Conservation (phyloP, 2,797 vertebrate species). For the Uromys caudimaculatus region DNA sequence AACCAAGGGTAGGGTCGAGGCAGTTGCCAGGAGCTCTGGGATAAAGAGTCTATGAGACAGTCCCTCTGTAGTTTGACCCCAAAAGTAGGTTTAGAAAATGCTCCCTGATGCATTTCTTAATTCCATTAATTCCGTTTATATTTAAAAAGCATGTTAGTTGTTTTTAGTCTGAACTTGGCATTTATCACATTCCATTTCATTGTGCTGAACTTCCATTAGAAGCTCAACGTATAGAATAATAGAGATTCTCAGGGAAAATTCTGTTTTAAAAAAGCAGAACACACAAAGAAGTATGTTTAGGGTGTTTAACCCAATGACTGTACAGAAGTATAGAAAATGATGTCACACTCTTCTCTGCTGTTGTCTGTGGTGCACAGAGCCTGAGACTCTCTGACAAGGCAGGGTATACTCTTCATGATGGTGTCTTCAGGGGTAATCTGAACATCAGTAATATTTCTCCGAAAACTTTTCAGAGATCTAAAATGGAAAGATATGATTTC, state of each 20-base stretch:
- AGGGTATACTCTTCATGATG: neutral
- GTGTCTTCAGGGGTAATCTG: conserved; percentile 41
- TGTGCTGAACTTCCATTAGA: neutral
- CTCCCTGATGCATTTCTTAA: neutral
- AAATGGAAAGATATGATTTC: conserved; percentile 51
- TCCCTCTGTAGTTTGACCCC: neutral
- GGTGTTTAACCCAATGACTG: neutral
- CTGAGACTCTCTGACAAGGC: neutral
- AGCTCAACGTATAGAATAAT: neutral
- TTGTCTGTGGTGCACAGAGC: neutral
- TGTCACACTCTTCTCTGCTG: neutral
- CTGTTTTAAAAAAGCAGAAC: neutral
- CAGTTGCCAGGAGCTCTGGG: neutral
- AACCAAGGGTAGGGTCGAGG: neutral
- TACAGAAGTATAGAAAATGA: neutral
- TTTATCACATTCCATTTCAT: neutral
- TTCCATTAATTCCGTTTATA: neutral
- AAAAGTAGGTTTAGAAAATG: neutral
- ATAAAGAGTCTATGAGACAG: neutral
- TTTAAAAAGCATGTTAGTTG: neutral
- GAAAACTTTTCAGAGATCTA: conserved; percentile 51
- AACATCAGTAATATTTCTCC: conserved; percentile 29
- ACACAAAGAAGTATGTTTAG: neutral
- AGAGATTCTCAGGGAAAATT: neutral
- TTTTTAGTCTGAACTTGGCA: conserved; percentile 13